Evolutionary conservation across 2,888 invertebrate species (phyloP).

Genomic region (Epirrhoe tristata): DNA sequence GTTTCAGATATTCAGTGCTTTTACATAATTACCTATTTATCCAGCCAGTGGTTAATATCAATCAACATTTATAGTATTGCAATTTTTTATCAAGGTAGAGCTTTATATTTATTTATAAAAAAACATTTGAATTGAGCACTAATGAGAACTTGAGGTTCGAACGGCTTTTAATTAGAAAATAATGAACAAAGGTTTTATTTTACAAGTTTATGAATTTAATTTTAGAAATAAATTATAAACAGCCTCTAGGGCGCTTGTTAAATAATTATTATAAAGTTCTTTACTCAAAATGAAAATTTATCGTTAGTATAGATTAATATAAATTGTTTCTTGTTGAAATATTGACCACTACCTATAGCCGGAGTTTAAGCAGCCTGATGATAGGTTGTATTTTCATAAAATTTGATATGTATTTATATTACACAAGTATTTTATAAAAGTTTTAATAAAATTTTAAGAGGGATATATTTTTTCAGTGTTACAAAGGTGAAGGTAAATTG

Average conservation of each 20-base stretch:
- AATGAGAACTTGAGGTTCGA: constrained; percentile 18
- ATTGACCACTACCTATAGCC: too few relatives aligned
- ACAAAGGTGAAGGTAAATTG: not conserved
- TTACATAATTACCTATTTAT: too few relatives aligned
- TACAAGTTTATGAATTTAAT: constrained; percentile 18
- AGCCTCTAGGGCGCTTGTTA: not conserved
- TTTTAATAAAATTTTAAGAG: not conserved
- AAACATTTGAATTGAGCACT: constrained; percentile 17
- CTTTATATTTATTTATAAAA: not conserved
- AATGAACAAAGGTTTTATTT: constrained; percentile 23
- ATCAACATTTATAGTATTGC: too few relatives aligned
- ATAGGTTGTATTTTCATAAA: too few relatives aligned
- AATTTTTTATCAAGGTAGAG: too few relatives aligned
- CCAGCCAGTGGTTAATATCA: too few relatives aligned
- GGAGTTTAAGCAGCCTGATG: too few relatives aligned
- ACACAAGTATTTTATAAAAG: too few relatives aligned
- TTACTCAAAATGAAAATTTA: not conserved
- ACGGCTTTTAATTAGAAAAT: constrained; percentile 26
- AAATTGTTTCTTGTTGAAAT: not conserved
- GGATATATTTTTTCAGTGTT: not conserved
- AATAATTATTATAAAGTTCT: not conserved
- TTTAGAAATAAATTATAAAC: constrained; percentile 1
- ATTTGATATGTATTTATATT: too few relatives aligned
- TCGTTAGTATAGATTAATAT: not conserved
- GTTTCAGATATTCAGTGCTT: too few relatives aligned